phyloP scores from a whole-genome alignment of 2,797 vertebrate species.

The Sciaenops ocellatus region DNA sequence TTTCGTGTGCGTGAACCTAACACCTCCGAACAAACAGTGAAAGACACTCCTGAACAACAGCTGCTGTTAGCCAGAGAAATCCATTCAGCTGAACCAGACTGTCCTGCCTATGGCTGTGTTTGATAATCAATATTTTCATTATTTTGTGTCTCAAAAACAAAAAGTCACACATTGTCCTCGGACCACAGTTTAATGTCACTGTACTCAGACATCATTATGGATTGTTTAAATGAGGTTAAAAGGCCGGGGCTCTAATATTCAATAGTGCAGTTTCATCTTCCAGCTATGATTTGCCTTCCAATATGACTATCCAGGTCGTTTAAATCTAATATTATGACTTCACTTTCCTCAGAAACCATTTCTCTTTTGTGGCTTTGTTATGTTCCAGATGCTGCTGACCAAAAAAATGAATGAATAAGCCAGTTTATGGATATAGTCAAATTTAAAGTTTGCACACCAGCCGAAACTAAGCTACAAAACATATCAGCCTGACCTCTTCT shows the following conservation, averaged over 20 bases:
- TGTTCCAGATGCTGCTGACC: background rate
- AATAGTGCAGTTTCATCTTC: background rate
- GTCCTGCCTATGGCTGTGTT: no score
- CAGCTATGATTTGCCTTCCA: background rate
- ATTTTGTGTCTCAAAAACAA: no score
- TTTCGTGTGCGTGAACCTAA: no score
- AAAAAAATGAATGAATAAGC: no score
- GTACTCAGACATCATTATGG: no score
- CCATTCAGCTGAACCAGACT: no score
- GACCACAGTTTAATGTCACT: no score
- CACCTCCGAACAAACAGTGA: no score
- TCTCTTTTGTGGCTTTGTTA: background rate
- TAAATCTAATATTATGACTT: background rate
- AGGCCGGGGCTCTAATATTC: background rate
- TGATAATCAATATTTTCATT: no score
- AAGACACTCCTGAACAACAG: no score
- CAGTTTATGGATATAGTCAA: background rate
- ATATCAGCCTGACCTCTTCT: background rate
- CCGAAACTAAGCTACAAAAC: background rate
- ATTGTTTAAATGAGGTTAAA: background rate
- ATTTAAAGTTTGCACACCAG: background rate
- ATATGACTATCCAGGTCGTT: background rate
- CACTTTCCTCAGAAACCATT: background rate
- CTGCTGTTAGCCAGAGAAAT: no score
- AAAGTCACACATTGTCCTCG: no score